These are phyloP conservation scores for Sycophaga agraensis DNA, from an alignment of 1,140 invertebrate genomes.

Conservation along the genomic window DNA sequence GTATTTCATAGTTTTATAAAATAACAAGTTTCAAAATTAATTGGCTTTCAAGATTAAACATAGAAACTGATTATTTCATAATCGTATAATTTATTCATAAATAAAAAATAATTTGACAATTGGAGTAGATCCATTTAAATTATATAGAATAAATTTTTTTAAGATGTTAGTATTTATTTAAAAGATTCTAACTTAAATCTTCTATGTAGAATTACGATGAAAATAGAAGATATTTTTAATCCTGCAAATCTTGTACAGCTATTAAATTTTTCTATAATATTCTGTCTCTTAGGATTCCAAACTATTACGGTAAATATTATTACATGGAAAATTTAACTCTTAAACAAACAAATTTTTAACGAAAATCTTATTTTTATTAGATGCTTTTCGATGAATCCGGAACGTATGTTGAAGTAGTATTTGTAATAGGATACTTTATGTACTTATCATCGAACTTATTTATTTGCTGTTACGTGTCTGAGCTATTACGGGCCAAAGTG, in stretches of 20 bases:
- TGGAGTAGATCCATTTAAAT: too few species aligned
- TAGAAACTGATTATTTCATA: too few species aligned
- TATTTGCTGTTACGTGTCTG: slow-evolving; percentile 30
- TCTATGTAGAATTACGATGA: neutral
- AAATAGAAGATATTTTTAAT: slow-evolving; percentile 3
- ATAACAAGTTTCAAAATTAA: too few species aligned
- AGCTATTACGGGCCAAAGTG: slow-evolving; percentile 29
- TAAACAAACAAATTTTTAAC: neutral
- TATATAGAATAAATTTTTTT: too few species aligned
- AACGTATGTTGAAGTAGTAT: neutral
- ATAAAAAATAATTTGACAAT: too few species aligned
- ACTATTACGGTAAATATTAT: neutral
- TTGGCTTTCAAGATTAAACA: too few species aligned
- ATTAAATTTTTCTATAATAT: neutral
- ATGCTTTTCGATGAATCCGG: neutral
- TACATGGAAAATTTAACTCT: neutral
- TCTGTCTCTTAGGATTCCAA: neutral
- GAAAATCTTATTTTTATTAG: neutral
- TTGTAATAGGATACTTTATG: neutral
- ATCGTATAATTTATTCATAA: too few species aligned
- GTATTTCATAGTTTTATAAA: too few species aligned
- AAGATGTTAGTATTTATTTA: too few species aligned
- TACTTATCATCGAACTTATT: slow-evolving; percentile 18
- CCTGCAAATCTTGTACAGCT: neutral
- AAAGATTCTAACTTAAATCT: too few species aligned